Conservation (phyloP, 2,888 invertebrate genomes). For the Pheosia gnoma region DNA sequence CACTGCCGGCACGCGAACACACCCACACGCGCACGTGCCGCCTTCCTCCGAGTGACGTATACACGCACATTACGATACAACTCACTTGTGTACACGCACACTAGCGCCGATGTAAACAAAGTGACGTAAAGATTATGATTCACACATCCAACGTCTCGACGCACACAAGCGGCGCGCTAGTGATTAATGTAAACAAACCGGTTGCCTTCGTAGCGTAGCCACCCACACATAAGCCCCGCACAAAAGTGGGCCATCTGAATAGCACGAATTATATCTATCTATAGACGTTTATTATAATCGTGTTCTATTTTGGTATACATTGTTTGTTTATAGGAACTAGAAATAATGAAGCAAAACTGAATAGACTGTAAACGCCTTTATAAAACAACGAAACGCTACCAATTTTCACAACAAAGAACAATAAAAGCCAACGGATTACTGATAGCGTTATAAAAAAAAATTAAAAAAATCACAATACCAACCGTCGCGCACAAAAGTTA, state of each 20-base stretch:
- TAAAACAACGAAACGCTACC: slow-evolving; percentile 39
- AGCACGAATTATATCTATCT: slow-evolving; percentile 14
- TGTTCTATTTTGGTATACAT: slow-evolving; percentile 25
- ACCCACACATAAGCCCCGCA: slow-evolving; percentile 45
- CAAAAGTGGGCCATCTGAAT: slow-evolving; percentile 76
- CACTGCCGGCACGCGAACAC: slow-evolving; percentile 76
- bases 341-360: slow-evolving; percentile 16
- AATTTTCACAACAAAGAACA: slow-evolving; percentile 69
- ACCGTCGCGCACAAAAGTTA: slow-evolving; percentile 76
- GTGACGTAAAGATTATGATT: slow-evolving; percentile 75
- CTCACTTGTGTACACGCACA: slow-evolving; percentile 47
- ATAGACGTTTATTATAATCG: slow-evolving; percentile 22
- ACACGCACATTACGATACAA: slow-evolving; percentile 46
- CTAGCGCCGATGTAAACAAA: slow-evolving; percentile 72
- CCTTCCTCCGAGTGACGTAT: slow-evolving; percentile 62
- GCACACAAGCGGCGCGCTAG: slow-evolving; percentile 56
- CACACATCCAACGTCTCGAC: slow-evolving; percentile 60
- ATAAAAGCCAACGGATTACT: slow-evolving; percentile 63
- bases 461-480: slow-evolving; percentile 75
- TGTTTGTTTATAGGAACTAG: slow-evolving; percentile 10
- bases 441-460: slow-evolving; percentile 63
- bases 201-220: slow-evolving; percentile 41
- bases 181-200: slow-evolving; percentile 82
- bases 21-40: slow-evolving; percentile 73
- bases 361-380: slow-evolving; percentile 20